phyloP scores from a whole-genome alignment of 2,888 invertebrate genomes.

The Bellardia pandia region DNA sequence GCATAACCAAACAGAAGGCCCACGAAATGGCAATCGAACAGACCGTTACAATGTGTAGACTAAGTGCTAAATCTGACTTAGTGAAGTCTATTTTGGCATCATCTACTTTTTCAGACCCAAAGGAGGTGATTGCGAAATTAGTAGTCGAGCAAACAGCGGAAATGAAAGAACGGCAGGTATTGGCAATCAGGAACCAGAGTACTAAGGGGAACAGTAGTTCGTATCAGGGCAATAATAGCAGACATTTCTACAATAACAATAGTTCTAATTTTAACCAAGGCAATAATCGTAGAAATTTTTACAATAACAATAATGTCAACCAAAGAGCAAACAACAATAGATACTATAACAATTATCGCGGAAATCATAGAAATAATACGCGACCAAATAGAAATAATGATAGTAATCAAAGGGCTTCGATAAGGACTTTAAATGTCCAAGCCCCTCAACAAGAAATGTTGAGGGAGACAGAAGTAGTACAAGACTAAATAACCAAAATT shows the following conservation, averaged over 20 bases:
- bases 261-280: background rate
- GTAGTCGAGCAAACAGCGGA: constrained; percentile 21
- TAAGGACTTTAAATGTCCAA: constrained; percentile 3
- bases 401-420: background rate
- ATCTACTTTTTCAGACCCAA: constrained; percentile 10
- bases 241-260: background rate
- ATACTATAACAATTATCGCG: background rate
- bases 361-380: background rate
- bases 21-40: constrained; percentile 38
- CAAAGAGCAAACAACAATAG: background rate
- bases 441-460: constrained; percentile 9
- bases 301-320: background rate
- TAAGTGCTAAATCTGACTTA: constrained; percentile 30
- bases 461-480: background rate
- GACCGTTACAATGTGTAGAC: constrained; percentile 6
- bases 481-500: background rate
- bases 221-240: background rate
- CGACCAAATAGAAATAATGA: background rate
- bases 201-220: background rate
- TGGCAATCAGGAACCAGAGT: background rate
- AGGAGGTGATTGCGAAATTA: constrained; percentile 10
- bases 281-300: constrained; percentile 5
- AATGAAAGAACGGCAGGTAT: constrained; percentile 4
- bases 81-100: constrained; percentile 41
- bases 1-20: constrained; percentile 20